phyloP scores from a whole-genome alignment of 2,113 vertebrate species.

The Ploceus nigricollis region DNA sequence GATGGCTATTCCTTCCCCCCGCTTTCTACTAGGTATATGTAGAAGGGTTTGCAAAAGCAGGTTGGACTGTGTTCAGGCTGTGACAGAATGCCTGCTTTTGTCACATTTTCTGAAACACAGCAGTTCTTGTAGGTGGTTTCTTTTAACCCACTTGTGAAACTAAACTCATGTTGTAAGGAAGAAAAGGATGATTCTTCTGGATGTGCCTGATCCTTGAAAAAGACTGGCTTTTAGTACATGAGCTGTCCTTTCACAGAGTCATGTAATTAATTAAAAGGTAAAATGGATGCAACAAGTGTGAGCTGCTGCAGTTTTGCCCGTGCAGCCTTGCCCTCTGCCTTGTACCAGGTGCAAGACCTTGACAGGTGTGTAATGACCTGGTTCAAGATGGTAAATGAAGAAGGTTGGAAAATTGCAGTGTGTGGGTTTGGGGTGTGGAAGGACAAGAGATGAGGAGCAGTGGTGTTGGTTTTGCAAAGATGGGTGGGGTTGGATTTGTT shows the following conservation, averaged over 20 bases:
- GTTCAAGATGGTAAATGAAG: neutral
- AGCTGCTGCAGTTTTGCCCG: neutral
- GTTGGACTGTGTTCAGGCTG: neutral
- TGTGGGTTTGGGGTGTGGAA: neutral
- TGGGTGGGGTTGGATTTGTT: neutral
- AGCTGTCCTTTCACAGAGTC: neutral
- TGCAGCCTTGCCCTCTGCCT: neutral
- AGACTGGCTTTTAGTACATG: neutral
- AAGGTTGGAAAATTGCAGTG: neutral
- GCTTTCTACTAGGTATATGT: neutral
- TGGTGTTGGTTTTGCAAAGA: neutral
- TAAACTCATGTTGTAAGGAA: neutral
- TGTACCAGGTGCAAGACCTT: neutral
- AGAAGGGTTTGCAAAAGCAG: neutral
- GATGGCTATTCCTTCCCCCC: neutral
- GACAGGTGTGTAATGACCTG: neutral
- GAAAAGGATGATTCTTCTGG: neutral
- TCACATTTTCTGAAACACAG: neutral
- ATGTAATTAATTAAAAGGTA: neutral
- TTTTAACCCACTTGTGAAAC: constrained; percentile 7
- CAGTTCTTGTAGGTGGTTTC: constrained; percentile 4
- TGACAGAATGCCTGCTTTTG: constrained; percentile 1
- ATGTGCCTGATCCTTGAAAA: neutral
- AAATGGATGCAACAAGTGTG: neutral
- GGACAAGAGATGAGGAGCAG: neutral